These are phyloP conservation scores for Hydrozoanthus gracilis DNA, from an alignment of 92 coral and sea anemone genomes.

Conservation along the genomic window DNA sequence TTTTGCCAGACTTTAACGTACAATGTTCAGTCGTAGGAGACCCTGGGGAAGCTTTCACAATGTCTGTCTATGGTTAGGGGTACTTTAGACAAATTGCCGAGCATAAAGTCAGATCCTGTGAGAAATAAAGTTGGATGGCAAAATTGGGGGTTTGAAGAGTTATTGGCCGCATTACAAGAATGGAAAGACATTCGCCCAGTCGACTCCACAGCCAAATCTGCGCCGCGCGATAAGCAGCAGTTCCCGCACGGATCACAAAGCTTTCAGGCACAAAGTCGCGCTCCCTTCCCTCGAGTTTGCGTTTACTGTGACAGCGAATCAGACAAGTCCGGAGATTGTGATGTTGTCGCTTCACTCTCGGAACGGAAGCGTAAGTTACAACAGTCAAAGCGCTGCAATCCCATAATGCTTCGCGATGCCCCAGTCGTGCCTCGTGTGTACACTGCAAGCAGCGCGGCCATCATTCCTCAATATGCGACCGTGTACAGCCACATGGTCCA, in stretches of 20 bases:
- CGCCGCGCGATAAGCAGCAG: slow-evolving; percentile 15
- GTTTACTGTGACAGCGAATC: slow-evolving; percentile 54
- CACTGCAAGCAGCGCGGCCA: slow-evolving; percentile 50
- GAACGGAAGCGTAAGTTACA: slow-evolving; percentile 28
- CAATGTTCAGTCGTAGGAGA: slow-evolving; percentile 69
- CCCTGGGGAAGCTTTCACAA: slow-evolving; percentile 55
- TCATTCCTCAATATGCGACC: slow-evolving; percentile 65
- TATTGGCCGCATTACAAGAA: slow-evolving; percentile 54
- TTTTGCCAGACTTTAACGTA: slow-evolving; percentile 57
- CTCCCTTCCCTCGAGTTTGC: slow-evolving; percentile 49
- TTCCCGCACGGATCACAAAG: slow-evolving; percentile 43
- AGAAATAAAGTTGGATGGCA: slow-evolving; percentile 65
- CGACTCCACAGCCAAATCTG: neutral
- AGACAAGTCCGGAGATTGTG: slow-evolving; percentile 63
- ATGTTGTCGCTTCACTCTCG: slow-evolving; percentile 21
- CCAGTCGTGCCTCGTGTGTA: slow-evolving; percentile 53
- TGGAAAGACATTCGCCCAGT: slow-evolving; percentile 67
- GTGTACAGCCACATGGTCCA: neutral
- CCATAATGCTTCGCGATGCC: slow-evolving; percentile 48
- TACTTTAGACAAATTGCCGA: slow-evolving; percentile 61
- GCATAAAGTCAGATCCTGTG: slow-evolving; percentile 65
- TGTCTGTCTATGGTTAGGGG: slow-evolving; percentile 62
- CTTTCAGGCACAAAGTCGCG: slow-evolving; percentile 28
- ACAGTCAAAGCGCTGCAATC: slow-evolving; percentile 25
- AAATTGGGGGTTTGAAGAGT: slow-evolving; percentile 65